phyloP scores from a whole-genome alignment of 2,797 vertebrate genomes.

The Premnoplex brunnescens region DNA sequence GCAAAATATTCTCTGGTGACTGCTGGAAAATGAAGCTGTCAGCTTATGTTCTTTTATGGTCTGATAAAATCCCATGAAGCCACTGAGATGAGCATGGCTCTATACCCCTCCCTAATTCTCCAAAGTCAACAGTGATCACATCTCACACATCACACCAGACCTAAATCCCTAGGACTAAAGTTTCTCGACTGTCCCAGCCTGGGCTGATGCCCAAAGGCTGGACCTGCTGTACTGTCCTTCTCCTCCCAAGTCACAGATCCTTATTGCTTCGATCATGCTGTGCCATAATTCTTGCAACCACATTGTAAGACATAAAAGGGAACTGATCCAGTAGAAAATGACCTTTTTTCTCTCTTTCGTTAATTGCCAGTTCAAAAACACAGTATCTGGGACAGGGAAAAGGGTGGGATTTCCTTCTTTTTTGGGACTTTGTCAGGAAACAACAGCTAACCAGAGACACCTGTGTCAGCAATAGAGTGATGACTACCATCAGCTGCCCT shows the following conservation, averaged over 20 bases:
- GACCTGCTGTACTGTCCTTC: not conserved
- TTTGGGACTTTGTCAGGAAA: not conserved
- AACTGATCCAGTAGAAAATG: not conserved
- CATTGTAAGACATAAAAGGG: not conserved
- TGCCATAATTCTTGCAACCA: not conserved
- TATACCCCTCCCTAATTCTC: not conserved
- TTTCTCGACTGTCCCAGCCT: not conserved
- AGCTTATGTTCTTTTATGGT: not conserved
- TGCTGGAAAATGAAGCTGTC: not conserved
- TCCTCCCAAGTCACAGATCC: not conserved
- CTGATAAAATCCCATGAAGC: not conserved
- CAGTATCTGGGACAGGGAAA: not conserved
- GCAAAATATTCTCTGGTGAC: not conserved
- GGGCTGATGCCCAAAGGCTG: not conserved
- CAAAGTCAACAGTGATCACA: not conserved
- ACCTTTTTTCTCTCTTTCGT: not conserved
- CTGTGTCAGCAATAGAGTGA: not conserved
- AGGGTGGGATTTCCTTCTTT: not conserved
- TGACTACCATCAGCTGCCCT: not conserved
- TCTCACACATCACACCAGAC: not conserved
- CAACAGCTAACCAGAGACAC: not conserved
- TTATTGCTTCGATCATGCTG: not conserved
- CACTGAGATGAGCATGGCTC: not conserved
- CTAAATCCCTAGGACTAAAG: not conserved
- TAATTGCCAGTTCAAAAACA: not conserved